Evolutionary conservation across 2,888 invertebrate species (phyloP).

Genomic region (Muscina levida): DNA sequence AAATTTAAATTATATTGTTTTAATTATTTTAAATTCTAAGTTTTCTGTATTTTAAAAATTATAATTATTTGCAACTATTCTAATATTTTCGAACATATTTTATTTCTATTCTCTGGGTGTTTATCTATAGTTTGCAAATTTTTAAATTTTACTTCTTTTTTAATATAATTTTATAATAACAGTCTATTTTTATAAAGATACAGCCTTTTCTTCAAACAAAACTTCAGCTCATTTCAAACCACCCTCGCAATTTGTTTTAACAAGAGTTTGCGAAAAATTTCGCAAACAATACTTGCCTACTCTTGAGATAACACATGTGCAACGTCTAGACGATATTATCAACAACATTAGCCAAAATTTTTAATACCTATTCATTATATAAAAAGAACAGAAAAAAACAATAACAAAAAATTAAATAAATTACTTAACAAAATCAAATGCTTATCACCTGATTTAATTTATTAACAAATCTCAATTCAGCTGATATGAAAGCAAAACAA

Average conservation of each 20-base stretch:
- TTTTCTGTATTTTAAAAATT: no score
- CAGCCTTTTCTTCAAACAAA: background rate
- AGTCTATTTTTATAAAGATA: no score
- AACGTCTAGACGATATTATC: constrained; percentile 42
- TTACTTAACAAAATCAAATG: background rate
- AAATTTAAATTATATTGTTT: no score
- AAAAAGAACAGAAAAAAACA: background rate
- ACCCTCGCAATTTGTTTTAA: background rate
- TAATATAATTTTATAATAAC: no score
- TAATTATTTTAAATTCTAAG: no score
- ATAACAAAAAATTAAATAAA: background rate
- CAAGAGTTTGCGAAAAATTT: constrained; percentile 22
- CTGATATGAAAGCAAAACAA: no score
- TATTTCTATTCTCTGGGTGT: no score
- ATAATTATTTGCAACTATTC: no score
- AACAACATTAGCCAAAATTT: constrained; percentile 14
- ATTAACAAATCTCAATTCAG: background rate
- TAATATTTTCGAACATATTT: no score
- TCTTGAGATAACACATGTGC: background rate
- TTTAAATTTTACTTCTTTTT: no score
- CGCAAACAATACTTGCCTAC: background rate
- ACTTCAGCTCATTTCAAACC: constrained; percentile 10
- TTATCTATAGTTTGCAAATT: no score
- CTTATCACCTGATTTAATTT: constrained; percentile 9
- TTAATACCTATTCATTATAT: background rate